Conservation (phyloP, 2,888 invertebrate genomes). For the Ptycholaimellus sp. region DNA sequence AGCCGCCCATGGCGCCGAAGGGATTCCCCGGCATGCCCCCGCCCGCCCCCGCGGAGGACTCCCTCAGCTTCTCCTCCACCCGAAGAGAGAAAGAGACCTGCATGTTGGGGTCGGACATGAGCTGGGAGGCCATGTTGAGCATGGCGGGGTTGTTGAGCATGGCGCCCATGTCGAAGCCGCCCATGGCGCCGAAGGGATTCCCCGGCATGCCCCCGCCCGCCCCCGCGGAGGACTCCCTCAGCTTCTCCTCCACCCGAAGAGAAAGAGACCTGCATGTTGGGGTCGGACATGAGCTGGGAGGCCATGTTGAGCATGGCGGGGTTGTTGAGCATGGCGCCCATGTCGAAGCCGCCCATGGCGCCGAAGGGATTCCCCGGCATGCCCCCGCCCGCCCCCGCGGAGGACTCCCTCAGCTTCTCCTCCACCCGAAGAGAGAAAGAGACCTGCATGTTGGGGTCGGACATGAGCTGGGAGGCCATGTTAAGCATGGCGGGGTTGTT, state of each 20-base stretch:
- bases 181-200: constrained; percentile 8
- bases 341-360: constrained; percentile 12
- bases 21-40: too few relatives aligned
- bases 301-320: constrained; percentile 61
- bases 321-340: constrained; percentile 41
- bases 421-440: too few relatives aligned
- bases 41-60: too few relatives aligned
- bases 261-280: constrained; percentile 55
- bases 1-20: constrained; percentile 11
- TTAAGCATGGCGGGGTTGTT: constrained; percentile 53
- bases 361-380: too few relatives aligned
- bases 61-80: too few relatives aligned
- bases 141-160: constrained; percentile 56
- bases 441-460: constrained; percentile 55
- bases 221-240: too few relatives aligned
- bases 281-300: constrained; percentile 56
- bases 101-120: constrained; percentile 60
- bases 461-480: constrained; percentile 57
- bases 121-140: constrained; percentile 56
- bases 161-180: constrained; percentile 13
- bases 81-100: too few relatives aligned
- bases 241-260: too few relatives aligned
- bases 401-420: too few relatives aligned
- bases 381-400: too few relatives aligned
- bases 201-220: too few relatives aligned